Conservation (phyloP, 1,140 invertebrate genomes). For the Hestina assimilis region DNA sequence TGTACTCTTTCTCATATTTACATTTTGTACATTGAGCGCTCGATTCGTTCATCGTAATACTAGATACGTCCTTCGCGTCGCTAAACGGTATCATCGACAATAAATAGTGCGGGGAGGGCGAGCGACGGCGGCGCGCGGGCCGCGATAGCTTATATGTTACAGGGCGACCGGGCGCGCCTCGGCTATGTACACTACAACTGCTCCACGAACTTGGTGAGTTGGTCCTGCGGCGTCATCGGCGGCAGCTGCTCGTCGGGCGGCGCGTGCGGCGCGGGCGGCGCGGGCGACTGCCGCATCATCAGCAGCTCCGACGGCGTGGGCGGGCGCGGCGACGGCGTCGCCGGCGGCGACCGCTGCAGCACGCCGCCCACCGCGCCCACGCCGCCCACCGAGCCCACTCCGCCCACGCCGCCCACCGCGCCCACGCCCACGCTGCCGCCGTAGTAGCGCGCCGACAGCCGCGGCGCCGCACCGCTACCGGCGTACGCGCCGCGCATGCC, state of each 20-base stretch:
- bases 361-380: conserved; percentile 65
- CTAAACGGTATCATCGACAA: conserved; percentile 60
- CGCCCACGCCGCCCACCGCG: conserved; percentile 42
- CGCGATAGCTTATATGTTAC: conserved; percentile 61
- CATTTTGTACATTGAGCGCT: conserved; percentile 80
- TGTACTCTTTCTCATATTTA: conserved; percentile 78
- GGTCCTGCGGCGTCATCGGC: conserved; percentile 92
- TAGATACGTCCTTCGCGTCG: conserved; percentile 67
- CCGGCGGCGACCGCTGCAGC: conserved; percentile 87
- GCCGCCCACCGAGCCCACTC: conserved; percentile 32
- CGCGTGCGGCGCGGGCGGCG: conserved; percentile 82
- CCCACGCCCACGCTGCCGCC: conserved; percentile 48
- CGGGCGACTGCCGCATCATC: conserved; percentile 82
- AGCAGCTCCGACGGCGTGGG: conserved; percentile 68
- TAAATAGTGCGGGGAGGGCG: conserved; percentile 58
- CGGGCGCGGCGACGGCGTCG: conserved; percentile 78
- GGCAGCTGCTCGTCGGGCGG: conserved; percentile 85
- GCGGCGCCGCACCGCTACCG: conserved; percentile 46
- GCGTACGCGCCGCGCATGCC: conserved; percentile 61
- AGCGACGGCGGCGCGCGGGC: conserved; percentile 29
- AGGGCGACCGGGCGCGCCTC: conserved; percentile 42
- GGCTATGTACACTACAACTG: conserved; percentile 87
- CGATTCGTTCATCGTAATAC: conserved; percentile 73
- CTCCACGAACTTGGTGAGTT: conserved; percentile 95
- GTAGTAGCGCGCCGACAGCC: conserved; percentile 47